These are phyloP conservation scores for Paradoxurus hermaphroditus DNA, from an alignment of 2,113 vertebrate genomes.

Conservation along the genomic window DNA sequence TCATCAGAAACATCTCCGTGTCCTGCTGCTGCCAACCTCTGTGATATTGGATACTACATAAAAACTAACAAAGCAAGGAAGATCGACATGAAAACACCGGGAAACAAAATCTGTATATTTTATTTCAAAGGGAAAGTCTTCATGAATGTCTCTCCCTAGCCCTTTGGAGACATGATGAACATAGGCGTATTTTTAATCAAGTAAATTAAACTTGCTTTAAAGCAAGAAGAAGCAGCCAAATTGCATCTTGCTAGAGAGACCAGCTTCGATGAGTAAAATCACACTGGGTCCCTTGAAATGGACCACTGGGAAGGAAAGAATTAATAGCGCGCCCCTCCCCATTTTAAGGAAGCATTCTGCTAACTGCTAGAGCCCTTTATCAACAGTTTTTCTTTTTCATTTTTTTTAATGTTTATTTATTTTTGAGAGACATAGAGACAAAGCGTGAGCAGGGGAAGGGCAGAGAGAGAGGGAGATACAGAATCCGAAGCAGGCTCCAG, in stretches of 20 bases:
- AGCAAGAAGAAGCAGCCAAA: neutral
- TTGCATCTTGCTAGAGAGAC: neutral
- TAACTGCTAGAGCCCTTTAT: neutral
- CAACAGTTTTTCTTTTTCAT: neutral
- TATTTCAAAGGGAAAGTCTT: slow-evolving; percentile 85
- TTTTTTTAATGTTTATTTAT: too few relatives aligned
- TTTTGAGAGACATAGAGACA: too few relatives aligned
- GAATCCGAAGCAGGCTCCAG: too few relatives aligned
- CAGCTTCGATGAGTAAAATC: neutral
- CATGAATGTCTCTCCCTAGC: slow-evolving; percentile 77
- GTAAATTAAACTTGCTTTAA: slow-evolving; percentile 51
- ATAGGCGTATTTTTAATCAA: slow-evolving; percentile 47
- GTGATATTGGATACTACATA: slow-evolving; percentile 82
- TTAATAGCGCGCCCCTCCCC: neutral
- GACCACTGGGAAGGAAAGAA: neutral
- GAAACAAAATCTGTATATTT: slow-evolving; percentile 84
- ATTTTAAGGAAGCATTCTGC: neutral
- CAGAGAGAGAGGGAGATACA: too few relatives aligned
- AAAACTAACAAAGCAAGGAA: slow-evolving; percentile 79
- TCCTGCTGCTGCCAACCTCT: slow-evolving; percentile 79
- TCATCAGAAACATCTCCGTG: slow-evolving; percentile 61
- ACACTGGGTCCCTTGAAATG: neutral
- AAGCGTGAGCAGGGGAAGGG: too few relatives aligned
- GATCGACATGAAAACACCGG: slow-evolving; percentile 78
- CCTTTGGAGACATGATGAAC: slow-evolving; percentile 37